These are phyloP conservation scores for Acrocephalus arundinaceus DNA, from an alignment of 2,113 vertebrate genomes.

Conservation along the genomic window DNA sequence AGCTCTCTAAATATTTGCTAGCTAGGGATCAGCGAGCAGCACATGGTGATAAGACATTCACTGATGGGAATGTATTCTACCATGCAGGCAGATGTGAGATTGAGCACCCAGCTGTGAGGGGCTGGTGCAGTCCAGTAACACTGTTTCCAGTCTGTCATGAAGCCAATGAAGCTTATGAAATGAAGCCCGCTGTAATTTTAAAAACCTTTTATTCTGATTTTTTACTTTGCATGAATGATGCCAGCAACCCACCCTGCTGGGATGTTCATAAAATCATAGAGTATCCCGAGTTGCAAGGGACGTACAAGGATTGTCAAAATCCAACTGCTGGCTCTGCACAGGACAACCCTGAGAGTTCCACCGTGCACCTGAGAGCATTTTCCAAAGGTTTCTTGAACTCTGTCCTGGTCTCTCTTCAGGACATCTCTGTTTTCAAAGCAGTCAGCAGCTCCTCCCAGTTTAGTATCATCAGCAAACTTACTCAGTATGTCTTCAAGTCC, in stretches of 20 bases:
- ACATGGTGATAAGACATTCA: rapidly evolving
- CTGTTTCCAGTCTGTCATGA: not conserved
- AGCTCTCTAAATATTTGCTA: not conserved
- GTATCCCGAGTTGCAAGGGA: not conserved
- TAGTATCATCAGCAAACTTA: not conserved
- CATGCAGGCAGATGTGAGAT: not conserved
- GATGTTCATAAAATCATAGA: not conserved
- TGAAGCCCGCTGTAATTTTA: not conserved
- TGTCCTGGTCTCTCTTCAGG: not conserved
- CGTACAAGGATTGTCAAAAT: not conserved
- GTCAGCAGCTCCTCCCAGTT: not conserved
- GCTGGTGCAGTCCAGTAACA: not conserved
- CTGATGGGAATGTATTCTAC: not conserved
- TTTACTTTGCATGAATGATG: not conserved
- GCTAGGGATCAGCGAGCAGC: not conserved
- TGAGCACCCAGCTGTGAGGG: not conserved
- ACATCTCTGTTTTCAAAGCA: not conserved
- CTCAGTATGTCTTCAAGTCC: not conserved
- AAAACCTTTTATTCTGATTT: not conserved
- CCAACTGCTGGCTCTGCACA: not conserved
- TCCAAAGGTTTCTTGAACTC: not conserved
- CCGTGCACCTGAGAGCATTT: not conserved
- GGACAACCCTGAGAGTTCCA: not conserved
- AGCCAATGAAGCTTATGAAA: not conserved
- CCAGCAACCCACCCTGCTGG: not conserved